A percentile compares a stretch with the other conserved stretches of the same genome.
These are phyloP conservation scores for Rousettus madagascariensis DNA, from an alignment of 2,797 vertebrate species.

Conservation along the genomic window DNA sequence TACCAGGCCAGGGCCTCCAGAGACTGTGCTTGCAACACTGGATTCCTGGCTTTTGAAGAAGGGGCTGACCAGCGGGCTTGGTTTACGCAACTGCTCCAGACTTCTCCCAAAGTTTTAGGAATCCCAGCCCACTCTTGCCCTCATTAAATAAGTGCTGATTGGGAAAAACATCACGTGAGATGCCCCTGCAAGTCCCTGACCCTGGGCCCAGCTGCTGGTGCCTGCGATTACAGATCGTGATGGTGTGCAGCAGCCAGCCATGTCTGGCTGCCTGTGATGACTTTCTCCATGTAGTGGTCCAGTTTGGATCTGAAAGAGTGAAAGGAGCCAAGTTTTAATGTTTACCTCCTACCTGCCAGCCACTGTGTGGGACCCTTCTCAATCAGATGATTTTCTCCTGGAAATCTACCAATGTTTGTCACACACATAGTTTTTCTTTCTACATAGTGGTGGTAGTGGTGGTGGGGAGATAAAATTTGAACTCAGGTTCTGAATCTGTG, in stretches of 20 bases:
- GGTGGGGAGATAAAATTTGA: background rate
- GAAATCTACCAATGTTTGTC: background rate
- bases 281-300: background rate
- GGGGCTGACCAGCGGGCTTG: background rate
- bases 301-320: background rate
- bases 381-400: background rate
- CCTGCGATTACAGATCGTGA: background rate
- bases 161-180: background rate
- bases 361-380: background rate
- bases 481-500: background rate
- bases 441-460: background rate
- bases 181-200: background rate
- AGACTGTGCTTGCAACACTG: slow-evolving; percentile 11
- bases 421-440: background rate
- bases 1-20: background rate
- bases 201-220: background rate
- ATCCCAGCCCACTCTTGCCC: background rate
- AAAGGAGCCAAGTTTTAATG: background rate
- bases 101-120: background rate
- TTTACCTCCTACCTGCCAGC: background rate
- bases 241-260: background rate
- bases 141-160: background rate
- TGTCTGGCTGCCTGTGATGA: background rate
- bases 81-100: background rate
- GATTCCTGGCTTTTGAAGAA: slow-evolving; percentile 47